Percentiles rank a stretch among this genome's conserved stretches.
These are phyloP conservation scores for Antrozous pallidus DNA, from an alignment of 2,797 vertebrate genomes.

Conservation along the genomic window DNA sequence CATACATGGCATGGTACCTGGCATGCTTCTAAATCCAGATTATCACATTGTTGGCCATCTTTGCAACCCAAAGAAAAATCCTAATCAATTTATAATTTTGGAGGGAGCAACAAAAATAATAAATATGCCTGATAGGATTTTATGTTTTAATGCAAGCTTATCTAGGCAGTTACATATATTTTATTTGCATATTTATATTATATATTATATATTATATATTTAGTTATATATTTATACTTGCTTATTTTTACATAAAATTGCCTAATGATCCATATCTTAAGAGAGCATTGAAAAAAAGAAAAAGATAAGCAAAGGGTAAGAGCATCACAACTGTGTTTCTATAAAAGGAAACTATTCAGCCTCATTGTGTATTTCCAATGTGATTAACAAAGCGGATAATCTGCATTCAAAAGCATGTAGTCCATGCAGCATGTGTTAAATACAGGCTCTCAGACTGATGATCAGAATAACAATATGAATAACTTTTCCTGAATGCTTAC, in stretches of 20 bases:
- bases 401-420: background rate
- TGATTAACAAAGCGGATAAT: background rate
- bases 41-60: background rate
- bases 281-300: background rate
- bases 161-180: background rate
- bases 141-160: background rate
- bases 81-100: background rate
- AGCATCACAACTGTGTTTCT: background rate
- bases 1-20: background rate
- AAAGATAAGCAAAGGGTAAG: background rate
- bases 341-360: background rate
- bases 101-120: background rate
- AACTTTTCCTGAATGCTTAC: constrained; percentile 4
- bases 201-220: background rate
- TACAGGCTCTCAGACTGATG: background rate
- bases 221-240: background rate
- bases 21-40: background rate
- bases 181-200: background rate
- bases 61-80: background rate
- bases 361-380: background rate
- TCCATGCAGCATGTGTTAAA: background rate
- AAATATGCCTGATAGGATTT: background rate
- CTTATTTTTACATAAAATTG: background rate
- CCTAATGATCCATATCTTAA: background rate
- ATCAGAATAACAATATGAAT: background rate